Evolutionary conservation across 1,140 invertebrate genomes (phyloP).

Genomic region (Ladona fulva): DNA sequence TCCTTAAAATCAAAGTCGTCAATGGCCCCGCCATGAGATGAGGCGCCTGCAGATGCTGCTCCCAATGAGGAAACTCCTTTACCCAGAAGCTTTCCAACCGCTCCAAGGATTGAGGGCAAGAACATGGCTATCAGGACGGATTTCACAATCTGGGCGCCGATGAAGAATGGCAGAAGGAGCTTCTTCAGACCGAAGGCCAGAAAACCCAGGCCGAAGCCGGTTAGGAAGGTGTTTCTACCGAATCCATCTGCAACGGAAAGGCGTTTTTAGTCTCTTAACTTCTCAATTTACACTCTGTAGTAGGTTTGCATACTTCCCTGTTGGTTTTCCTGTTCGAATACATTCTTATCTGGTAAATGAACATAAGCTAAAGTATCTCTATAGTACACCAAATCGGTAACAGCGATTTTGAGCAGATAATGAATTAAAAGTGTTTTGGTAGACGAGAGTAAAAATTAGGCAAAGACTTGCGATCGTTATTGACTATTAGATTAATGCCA

Average conservation of each 20-base stretch:
- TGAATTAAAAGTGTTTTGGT: no score
- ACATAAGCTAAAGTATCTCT: no score
- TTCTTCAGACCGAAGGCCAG: constrained; percentile 71
- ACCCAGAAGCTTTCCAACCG: constrained; percentile 68
- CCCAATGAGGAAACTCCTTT: constrained; percentile 40
- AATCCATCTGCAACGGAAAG: constrained; percentile 40
- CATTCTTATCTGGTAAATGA: no score
- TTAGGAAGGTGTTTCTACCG: constrained; percentile 52
- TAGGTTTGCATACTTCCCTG: no score
- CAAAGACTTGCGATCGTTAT: no score
- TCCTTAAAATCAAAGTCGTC: constrained; percentile 61
- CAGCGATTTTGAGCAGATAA: no score
- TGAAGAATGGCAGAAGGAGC: constrained; percentile 62
- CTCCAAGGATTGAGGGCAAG: constrained; percentile 68
- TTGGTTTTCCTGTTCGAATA: no score
- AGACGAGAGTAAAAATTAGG: no score
- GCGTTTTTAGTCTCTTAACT: no score
- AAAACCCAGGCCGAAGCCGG: constrained; percentile 59
- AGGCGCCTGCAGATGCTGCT: constrained; percentile 28
- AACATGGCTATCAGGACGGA: constrained; percentile 69
- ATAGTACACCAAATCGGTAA: no score
- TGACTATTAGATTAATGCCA: no score
- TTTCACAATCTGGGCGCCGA: constrained; percentile 69
- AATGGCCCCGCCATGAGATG: constrained; percentile 33
- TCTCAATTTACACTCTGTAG: no score